These are phyloP conservation scores for Illadopsis cleaveri DNA, from an alignment of 2,113 vertebrate genomes.

Conservation along the genomic window DNA sequence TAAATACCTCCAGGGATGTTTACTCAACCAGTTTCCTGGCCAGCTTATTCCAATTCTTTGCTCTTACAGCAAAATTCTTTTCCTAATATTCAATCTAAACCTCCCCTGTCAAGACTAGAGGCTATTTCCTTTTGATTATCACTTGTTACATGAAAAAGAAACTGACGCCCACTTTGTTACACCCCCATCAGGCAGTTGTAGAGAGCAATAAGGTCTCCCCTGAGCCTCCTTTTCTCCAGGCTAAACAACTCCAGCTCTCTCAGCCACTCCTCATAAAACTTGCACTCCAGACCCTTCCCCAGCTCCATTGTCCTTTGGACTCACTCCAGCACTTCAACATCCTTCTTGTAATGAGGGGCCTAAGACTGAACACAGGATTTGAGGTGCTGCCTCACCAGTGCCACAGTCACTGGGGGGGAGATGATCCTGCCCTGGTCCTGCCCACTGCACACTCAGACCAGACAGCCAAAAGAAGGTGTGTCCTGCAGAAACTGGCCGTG, in stretches of 20 bases:
- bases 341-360: neutral
- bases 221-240: neutral
- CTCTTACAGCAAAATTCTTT: neutral
- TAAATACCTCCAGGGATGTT: neutral
- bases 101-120: neutral
- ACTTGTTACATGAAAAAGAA: neutral
- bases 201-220: neutral
- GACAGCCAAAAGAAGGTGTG: neutral
- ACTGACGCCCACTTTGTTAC: neutral
- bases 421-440: neutral
- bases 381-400: neutral
- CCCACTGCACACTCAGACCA: neutral
- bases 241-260: neutral
- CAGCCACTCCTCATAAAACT: neutral
- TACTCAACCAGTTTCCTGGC: neutral
- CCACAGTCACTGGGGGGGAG: no score
- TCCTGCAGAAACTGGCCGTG: accelerated
- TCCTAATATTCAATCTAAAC: neutral
- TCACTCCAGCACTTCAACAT: neutral
- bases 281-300: neutral
- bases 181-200: neutral
- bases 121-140: neutral
- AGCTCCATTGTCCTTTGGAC: neutral
- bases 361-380: neutral
- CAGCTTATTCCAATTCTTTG: neutral